Evolutionary conservation across 2,113 vertebrate genomes (phyloP), one percentile per base, ranked within the genome.

Genomic region (Camarhynchus parvulus): DNA sequence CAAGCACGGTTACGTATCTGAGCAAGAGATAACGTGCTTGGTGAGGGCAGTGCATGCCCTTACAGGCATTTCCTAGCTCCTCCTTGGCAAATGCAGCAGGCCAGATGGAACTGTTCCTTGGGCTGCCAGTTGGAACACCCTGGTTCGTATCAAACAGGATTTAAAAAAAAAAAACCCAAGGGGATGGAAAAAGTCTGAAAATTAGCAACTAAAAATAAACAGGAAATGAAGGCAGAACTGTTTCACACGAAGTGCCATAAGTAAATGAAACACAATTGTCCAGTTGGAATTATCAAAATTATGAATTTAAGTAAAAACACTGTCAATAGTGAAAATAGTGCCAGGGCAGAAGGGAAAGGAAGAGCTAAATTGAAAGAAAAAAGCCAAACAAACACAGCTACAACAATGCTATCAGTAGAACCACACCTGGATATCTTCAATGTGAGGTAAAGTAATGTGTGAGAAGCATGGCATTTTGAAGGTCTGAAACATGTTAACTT

Each of bases 41-140:
- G 52, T 67, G 83, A 95, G 80, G 68, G 86, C 73, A 89, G 30
- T 61, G 89, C 80, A 21, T 92, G 94, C 83, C 86, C 83, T 94
- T 67, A 94, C 68, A 95, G 92, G 61, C 94, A 88, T 92, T 93
- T 96, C 77, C 73, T 81, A 95, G 91, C 91, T 97, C 73, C 94
- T 96, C 92, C 86, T 94, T 97, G 96, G 96, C 96, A 97, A 93
- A 94, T 89, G 83, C 86, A 95, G 64, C 61, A 81, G 89, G 89
- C 94, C 96, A 97, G 95, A 96, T 97, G 96, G 96, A 97, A 96
- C 80, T 94, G 91, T 95, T 97, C 91, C 96, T 95, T 93, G 94
- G 89, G 89, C 96, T 96, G 95, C 96, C 96, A 97, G 95, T 97
- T 96, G 95, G 95, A 97, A 94, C 95, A 95, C 95, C 96, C 96